These are phyloP conservation scores for Gopherus flavomarginatus DNA, from an alignment of 2,113 vertebrate genomes.

Conservation along the genomic window DNA sequence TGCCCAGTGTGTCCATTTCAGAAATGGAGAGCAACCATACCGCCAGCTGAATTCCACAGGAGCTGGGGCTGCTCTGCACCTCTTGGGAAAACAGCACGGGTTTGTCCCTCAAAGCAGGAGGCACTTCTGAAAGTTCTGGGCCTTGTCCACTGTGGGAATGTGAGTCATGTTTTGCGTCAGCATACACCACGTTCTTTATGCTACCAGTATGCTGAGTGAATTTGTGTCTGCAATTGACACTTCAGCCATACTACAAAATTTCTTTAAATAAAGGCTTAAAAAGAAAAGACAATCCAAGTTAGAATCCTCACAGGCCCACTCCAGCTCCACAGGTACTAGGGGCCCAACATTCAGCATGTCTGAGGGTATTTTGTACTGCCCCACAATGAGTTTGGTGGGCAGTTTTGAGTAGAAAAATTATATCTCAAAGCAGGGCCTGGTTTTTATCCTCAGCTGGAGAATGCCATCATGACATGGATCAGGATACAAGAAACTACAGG, in stretches of 20 bases:
- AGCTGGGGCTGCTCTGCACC: not conserved
- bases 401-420: not conserved
- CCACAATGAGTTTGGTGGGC: not conserved
- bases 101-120: not conserved
- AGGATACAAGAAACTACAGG: not conserved
- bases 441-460: not conserved
- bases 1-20: fast-evolving
- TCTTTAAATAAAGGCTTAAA: not conserved
- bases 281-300: not conserved
- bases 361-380: not conserved
- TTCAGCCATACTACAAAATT: not conserved
- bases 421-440: not conserved
- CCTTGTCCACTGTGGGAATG: not conserved
- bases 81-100: no score
- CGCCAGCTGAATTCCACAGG: fast-evolving
- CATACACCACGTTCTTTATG: not conserved
- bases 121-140: not conserved
- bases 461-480: not conserved
- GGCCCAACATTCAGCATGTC: not conserved
- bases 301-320: not conserved
- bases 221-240: not conserved
- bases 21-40: not conserved
- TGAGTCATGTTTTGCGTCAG: not conserved
- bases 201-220: not conserved
- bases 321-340: not conserved